These are phyloP conservation scores for Lagria hirta DNA, from an alignment of 2,888 invertebrate genomes.

Conservation along the genomic window DNA sequence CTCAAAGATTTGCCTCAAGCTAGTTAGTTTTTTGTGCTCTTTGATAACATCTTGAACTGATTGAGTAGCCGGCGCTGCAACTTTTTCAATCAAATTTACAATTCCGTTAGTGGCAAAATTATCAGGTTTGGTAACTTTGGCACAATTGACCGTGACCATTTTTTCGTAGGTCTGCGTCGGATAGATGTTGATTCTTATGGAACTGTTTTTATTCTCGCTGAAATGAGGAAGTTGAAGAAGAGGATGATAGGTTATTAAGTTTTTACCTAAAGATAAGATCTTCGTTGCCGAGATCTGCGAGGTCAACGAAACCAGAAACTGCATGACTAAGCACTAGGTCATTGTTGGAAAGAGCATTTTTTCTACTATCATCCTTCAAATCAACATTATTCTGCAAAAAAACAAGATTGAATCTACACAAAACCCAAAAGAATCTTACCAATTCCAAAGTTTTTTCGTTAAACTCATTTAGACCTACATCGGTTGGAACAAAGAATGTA, in stretches of 20 bases:
- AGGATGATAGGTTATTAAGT: background rate
- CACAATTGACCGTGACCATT: slow-evolving; percentile 69
- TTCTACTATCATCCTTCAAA: slow-evolving; percentile 28
- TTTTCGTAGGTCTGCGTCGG: slow-evolving; percentile 54
- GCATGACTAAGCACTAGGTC: slow-evolving; percentile 62
- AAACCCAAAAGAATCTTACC: slow-evolving; percentile 51
- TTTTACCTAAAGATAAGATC: slow-evolving; percentile 53
- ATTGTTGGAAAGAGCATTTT: slow-evolving; percentile 52
- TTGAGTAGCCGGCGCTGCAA: slow-evolving; percentile 60
- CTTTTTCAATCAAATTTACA: slow-evolving; percentile 64
- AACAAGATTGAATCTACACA: slow-evolving; percentile 5
- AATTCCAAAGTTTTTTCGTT: slow-evolving; percentile 58
- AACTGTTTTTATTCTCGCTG: slow-evolving; percentile 55
- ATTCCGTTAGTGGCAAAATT: slow-evolving; percentile 67
- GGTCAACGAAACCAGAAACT: slow-evolving; percentile 59
- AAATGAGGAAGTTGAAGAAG: slow-evolving; percentile 17
- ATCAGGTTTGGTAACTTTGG: slow-evolving; percentile 62
- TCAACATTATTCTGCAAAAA: slow-evolving; percentile 55
- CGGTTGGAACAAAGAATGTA: slow-evolving; percentile 65
- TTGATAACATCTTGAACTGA: slow-evolving; percentile 62
- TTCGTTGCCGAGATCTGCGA: slow-evolving; percentile 62
- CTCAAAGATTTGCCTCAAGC: slow-evolving; percentile 55
- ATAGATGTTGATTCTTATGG: slow-evolving; percentile 62
- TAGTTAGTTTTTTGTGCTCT: slow-evolving; percentile 61
- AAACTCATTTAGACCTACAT: slow-evolving; percentile 62